A percentile compares a stretch with the other conserved stretches of the same genome.
Conservation (phyloP, 2,797 vertebrate genomes). For the Calcarius lapponicus region DNA sequence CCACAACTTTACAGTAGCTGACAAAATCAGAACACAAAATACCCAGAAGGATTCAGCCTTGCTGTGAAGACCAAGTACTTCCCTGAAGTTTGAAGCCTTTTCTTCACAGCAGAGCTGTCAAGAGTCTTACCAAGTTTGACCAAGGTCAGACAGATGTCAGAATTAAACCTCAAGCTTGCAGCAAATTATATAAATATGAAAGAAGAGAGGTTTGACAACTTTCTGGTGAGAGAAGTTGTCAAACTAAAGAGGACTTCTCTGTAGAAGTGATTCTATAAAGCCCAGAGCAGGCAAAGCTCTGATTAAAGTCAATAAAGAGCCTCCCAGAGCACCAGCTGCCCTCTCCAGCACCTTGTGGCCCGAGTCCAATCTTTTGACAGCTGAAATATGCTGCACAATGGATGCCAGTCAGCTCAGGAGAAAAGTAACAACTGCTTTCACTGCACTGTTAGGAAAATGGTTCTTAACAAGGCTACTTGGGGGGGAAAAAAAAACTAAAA, state of each 20-base stretch:
- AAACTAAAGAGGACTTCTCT: not conserved
- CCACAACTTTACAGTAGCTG: not conserved
- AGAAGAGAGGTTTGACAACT: not conserved
- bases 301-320: slow-evolving; percentile 14
- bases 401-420: not conserved
- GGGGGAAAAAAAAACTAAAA: not conserved
- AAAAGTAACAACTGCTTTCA: not conserved
- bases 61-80: not conserved
- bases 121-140: not conserved
- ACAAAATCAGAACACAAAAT: not conserved
- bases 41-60: not conserved
- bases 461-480: not conserved
- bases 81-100: not conserved
- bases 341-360: slow-evolving; percentile 12
- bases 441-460: not conserved
- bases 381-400: slow-evolving; percentile 8
- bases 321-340: not conserved
- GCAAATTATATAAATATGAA: not conserved
- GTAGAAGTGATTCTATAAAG: not conserved
- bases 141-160: not conserved
- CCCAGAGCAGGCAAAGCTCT: not conserved
- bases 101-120: not conserved
- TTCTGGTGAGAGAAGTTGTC: not conserved
- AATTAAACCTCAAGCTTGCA: not conserved
- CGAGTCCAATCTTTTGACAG: slow-evolving; percentile 5